A percentile compares a stretch with the other conserved stretches of the same genome.
Conservation (phyloP, 2,797 vertebrate genomes). For the Heliangelus exortis region DNA sequence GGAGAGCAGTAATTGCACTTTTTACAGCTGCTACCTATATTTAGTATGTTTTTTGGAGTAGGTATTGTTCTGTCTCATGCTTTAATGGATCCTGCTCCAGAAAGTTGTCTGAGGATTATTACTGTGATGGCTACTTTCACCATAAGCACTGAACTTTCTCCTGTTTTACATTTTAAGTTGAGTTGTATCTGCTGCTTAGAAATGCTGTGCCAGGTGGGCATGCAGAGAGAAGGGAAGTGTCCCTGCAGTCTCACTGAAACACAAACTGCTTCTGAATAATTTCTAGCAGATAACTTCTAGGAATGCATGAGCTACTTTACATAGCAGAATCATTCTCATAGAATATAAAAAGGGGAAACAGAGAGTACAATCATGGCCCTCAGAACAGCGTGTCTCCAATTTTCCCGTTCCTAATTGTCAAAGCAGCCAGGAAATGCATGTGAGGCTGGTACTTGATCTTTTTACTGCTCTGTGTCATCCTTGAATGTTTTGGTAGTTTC, state of each 20-base stretch:
- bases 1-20: constrained; percentile 73
- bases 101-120: constrained; percentile 51
- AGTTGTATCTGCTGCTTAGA: background rate
- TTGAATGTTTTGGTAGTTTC: background rate
- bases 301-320: constrained; percentile 4
- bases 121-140: constrained; percentile 46
- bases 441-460: background rate
- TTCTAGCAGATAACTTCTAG: constrained; percentile 53
- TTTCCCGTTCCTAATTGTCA: background rate
- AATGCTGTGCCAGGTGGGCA: constrained; percentile 50
- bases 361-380: background rate
- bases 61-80: constrained; percentile 68
- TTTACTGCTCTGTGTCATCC: background rate
- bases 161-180: background rate
- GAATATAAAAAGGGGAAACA: background rate
- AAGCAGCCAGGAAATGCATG: background rate
- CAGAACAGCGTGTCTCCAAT: background rate
- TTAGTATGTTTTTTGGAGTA: constrained; percentile 67
- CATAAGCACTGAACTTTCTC: background rate
- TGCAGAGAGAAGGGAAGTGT: background rate
- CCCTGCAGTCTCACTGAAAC: constrained; percentile 27
- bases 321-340: background rate
- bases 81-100: constrained; percentile 62
- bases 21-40: constrained; percentile 71
- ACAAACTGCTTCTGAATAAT: constrained; percentile 15